These are phyloP conservation scores for Cephus nigrinus DNA, from an alignment of 2,888 invertebrate species.

Conservation along the genomic window DNA sequence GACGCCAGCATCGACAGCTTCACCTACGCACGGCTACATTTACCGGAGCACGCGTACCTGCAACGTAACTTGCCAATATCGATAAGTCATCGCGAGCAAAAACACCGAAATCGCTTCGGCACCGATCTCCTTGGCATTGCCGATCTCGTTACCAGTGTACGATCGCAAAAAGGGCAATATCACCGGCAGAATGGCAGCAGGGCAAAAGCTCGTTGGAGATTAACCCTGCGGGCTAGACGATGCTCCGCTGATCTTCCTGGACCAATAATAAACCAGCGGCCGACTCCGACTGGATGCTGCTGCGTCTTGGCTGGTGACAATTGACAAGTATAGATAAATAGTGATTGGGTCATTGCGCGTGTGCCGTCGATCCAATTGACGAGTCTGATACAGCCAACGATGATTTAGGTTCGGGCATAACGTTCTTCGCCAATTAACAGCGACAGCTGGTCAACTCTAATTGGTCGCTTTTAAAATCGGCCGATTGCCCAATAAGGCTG, in stretches of 20 bases:
- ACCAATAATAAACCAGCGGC: not conserved
- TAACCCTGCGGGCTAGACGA: not conserved
- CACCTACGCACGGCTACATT: not conserved
- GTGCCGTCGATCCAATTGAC: not conserved
- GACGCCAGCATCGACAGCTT: not conserved
- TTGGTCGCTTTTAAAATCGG: constrained; percentile 47
- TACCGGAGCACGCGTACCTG: constrained; percentile 3
- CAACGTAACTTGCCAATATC: constrained; percentile 53
- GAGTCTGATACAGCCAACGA: not conserved
- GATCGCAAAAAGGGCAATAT: constrained; percentile 8
- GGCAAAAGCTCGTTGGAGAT: not conserved
- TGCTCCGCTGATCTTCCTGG: not conserved
- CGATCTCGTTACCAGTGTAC: constrained; percentile 15
- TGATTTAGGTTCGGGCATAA: constrained; percentile 55
- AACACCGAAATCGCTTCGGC: constrained; percentile 33
- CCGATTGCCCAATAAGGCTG: constrained; percentile 51
- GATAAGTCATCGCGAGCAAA: constrained; percentile 56
- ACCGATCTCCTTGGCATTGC: constrained; percentile 27
- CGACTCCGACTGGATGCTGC: not conserved
- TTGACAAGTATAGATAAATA: not conserved
- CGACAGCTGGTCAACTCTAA: constrained; percentile 57
- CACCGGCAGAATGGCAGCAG: not conserved
- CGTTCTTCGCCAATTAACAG: constrained; percentile 59
- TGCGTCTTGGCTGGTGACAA: not conserved
- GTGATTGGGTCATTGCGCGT: not conserved